These are phyloP conservation scores for Orgyia antiqua DNA, from an alignment of 2,888 invertebrate species.

Conservation along the genomic window DNA sequence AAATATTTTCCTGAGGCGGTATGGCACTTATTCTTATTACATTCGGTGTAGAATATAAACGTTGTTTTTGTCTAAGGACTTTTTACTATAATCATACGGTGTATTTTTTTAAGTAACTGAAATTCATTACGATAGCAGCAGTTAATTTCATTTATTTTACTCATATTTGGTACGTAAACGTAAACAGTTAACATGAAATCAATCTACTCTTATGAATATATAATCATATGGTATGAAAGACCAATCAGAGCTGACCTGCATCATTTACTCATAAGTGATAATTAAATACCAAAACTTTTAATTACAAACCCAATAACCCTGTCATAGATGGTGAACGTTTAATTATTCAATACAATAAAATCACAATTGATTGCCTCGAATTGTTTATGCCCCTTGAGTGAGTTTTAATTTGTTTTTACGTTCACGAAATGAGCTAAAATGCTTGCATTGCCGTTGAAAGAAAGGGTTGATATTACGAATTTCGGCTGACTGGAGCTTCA, in stretches of 20 bases:
- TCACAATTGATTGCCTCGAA: constrained; percentile 32
- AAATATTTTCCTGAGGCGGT: constrained; percentile 11
- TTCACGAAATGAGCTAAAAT: constrained; percentile 18
- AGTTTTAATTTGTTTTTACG: constrained; percentile 32
- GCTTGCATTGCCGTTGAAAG: constrained; percentile 9
- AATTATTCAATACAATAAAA: constrained; percentile 54
- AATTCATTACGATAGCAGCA: neutral
- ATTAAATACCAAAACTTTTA: constrained; percentile 52
- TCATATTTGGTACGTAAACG: too few species aligned
- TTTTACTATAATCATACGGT: neutral
- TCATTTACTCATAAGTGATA: constrained; percentile 54
- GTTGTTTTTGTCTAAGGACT: neutral
- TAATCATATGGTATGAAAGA: constrained; percentile 34
- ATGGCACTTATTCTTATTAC: constrained; percentile 1
- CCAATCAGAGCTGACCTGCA: constrained; percentile 42
- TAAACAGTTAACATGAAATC: too few species aligned
- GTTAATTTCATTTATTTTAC: neutral
- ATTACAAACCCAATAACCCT: constrained; percentile 54
- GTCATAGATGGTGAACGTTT: constrained; percentile 33
- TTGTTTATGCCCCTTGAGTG: constrained; percentile 27
- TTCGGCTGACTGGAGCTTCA: constrained; percentile 7
- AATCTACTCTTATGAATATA: neutral
- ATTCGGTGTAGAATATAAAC: constrained; percentile 3
- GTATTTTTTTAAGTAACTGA: neutral
- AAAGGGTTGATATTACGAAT: constrained; percentile 11